Evolutionary conservation across 2,888 invertebrate species (phyloP), one percentile per base, ranked within the genome.

Genomic region (Mycalesis mineus): DNA sequence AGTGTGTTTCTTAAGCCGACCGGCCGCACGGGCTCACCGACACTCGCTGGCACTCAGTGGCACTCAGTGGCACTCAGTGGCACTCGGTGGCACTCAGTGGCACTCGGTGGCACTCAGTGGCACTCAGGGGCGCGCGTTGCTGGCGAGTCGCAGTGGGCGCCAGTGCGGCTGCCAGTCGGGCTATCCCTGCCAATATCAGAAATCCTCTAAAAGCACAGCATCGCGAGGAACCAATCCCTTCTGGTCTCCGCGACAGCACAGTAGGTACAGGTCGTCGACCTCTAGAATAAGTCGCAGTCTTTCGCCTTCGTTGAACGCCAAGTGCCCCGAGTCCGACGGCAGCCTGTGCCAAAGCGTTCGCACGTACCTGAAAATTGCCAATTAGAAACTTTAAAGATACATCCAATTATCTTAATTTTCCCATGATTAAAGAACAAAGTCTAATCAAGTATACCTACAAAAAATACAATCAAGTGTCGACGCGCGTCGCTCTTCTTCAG

Each of bases 281-380:
- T 95, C 94, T 29, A 95, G 84, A 49, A 95, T 93, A 36, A 95
- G 91, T 61, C 93, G 92, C 47, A 95, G 87, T 42, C 92, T 91
- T 74, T 95, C 95, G 14, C 95, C 95, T 77, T 95, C 94, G 75
- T 93, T 94, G 83, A 94, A 95, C 11, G 94, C 93, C 39, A 95
- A 86, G 71, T 95, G 95, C 9, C 95, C 95, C 49, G 93, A 94
- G 73, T 94, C 94, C 0, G 94, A 93, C n/a, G 94, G 94, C 58
- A 94, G 81, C 68, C 94, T 91, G 71, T 95, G 94, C 80, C 93
- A 93, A 40, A 95, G 78, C 2, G 95, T 94, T 72, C 94, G 91
- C 55, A 95, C 95, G 75, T 93, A 92, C 81, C 95, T 88, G 75
- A 3, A 60, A 60, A 11, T 14, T 15, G 13, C 15, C n/a, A 33